These are phyloP conservation scores for Hippocampus mohnikei DNA, from an alignment of 2,113 vertebrate species.

Conservation along the genomic window DNA sequence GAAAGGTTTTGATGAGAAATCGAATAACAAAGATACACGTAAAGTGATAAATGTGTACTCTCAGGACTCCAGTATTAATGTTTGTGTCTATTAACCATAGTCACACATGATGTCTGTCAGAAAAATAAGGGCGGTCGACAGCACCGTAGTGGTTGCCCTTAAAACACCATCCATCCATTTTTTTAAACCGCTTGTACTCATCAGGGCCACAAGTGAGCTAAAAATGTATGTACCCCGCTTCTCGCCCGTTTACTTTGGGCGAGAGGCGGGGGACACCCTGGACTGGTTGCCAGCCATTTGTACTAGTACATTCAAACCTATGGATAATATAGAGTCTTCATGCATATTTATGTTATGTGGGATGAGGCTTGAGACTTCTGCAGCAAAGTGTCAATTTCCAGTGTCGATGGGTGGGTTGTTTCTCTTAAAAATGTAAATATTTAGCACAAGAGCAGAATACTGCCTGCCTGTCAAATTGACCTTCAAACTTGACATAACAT, in stretches of 20 bases:
- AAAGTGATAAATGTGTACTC: conserved; percentile 21
- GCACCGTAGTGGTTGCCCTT: background rate
- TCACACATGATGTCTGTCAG: background rate
- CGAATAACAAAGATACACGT: conserved; percentile 22
- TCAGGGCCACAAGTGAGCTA: background rate
- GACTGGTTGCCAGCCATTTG: no score
- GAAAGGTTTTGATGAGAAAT: conserved; percentile 31
- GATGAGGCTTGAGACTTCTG: background rate
- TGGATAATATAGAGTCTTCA: background rate
- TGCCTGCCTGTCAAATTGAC: no score
- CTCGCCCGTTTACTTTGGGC: no score
- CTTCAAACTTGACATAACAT: no score
- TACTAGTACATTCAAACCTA: background rate
- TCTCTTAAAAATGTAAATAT: no score
- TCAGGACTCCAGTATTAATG: background rate
- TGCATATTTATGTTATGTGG: background rate
- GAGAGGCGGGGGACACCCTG: no score
- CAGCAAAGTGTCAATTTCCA: background rate
- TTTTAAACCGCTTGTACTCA: background rate
- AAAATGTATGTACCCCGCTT: background rate
- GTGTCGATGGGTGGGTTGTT: no score
- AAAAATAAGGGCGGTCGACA: background rate
- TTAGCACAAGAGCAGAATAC: no score
- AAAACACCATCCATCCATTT: background rate
- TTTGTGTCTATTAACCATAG: background rate